Evolutionary conservation across 2,888 invertebrate species (phyloP).

Genomic region (Nomada fabriciana): DNA sequence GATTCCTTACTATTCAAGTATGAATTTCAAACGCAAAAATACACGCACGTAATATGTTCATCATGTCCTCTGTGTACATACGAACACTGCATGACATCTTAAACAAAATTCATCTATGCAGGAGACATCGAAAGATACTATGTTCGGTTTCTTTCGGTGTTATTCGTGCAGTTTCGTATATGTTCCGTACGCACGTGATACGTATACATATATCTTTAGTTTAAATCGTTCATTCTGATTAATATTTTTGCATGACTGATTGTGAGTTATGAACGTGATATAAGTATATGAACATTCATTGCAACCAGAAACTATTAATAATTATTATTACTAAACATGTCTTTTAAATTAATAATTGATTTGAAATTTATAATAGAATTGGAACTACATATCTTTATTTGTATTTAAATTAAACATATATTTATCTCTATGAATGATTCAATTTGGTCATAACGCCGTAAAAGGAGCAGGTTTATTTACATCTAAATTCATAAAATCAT

Average conservation of each 20-base stretch:
- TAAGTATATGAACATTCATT: too few relatives aligned
- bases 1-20: constrained; percentile 38
- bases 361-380: background rate
- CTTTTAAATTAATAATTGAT: background rate
- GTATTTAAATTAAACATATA: background rate
- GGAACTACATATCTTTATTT: background rate
- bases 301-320: too few relatives aligned
- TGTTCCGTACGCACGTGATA: constrained; percentile 57
- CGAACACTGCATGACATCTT: constrained; percentile 7
- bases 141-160: constrained; percentile 56
- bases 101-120: constrained; percentile 32
- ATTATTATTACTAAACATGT: background rate
- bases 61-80: background rate
- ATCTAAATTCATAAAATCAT: background rate
- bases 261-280: too few relatives aligned
- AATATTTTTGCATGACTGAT: too few relatives aligned
- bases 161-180: constrained; percentile 58
- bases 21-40: constrained; percentile 22
- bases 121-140: constrained; percentile 32
- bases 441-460: background rate
- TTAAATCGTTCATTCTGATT: too few relatives aligned
- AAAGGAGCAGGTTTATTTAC: background rate
- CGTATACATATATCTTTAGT: background rate
- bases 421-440: background rate
- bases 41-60: background rate